Evolutionary conservation across 1,140 invertebrate species (phyloP), one percentile per base, ranked within the genome.

Genomic region (Asbolus verrucosus): DNA sequence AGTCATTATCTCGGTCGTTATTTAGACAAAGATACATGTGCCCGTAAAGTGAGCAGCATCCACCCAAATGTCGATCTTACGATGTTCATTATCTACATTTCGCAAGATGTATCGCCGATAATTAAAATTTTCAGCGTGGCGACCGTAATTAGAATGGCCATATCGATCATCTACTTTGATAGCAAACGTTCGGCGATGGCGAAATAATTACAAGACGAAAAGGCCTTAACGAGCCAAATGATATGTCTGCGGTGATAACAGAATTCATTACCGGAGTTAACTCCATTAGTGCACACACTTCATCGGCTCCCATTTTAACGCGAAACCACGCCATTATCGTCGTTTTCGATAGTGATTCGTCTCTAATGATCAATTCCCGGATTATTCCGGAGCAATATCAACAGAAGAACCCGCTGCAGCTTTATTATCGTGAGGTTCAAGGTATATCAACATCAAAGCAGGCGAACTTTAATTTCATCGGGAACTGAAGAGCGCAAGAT

Each of bases 241-340:
- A 62, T 62, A 62, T 13, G 59, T 62, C 36, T 62, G 36, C n/a
- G 59, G 30, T 19, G 59, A 62, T 62, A 62, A 62, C 59, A 36
- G 18, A 62, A 62, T 62, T 62, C 59, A 62, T 62, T 62, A 62
- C 36, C 59, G 18, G 16, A 33, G 59, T 62, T 54, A 54, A 54
- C 46, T 54, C 21, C 21, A 30, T 54, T 54, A 54, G 46, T 27
- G 19, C 18, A 27, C 43, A 62, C 59, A 62, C 59, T 62, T 62
- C 59, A 38, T 38, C 46, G 46, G 11, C 46, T 54, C 27, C 46
- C 1, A 27, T 27, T 54, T 27, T 27, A n/a, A 16, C 16, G 39
- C 15, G 8, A n/a, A n/a, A n/a, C n/a, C n/a, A 3, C 24, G 4
- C 39, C 39, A 43, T 43, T 43, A 43, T 43, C 39, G 39, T 4